Evolutionary conservation across 2,888 invertebrate genomes (phyloP), one percentile per base, ranked within the genome.

Genomic region (Phengaris alcon): DNA sequence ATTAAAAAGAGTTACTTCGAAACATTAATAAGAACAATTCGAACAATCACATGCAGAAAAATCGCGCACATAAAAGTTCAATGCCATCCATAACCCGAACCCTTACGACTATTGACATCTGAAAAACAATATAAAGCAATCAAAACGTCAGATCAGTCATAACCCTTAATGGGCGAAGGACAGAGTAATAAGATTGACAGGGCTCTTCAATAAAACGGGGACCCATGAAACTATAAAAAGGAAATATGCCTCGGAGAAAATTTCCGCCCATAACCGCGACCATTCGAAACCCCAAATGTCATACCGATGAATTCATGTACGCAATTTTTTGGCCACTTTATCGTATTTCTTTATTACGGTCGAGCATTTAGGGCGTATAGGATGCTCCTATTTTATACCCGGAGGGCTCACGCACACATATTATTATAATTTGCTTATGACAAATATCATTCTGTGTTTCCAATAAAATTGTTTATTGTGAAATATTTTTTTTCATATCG

Each of bases 291-390:
- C 90, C 87, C 90, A 86, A 92, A 93, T 91, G 93, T 91, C 92
- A 93, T 93, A 93, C 89, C 93, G 87, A 93, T 93, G 93, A 92
- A 93, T 93, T 93, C 93, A 93, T 92, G 92, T 86, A 85, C 82
- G 85, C 85, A 87, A 91, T 93, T 93, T 90, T 93, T 93, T 89
- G 86, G 85, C 82, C 89, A 85, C 84, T 93, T 93, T 93, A 93
- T 93, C 90, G 90, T 89, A 84, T 86, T 90, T 90, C 91, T 91
- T 92, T 93, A 93, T 92, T 91, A 88, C 90, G 92, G 91, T 90
- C 85, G 88, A 84, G 81, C 86, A 85, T 91, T 90, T 89, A 87
- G 84, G 81, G 83, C 81, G 82, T 82, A 81, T 87, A 76, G 81
- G 81, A 79, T 79, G 79, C 81, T 79, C 76, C 77, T 79, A 81